Evolutionary conservation across 2,797 vertebrate species (phyloP).

Genomic region (Hypotaenidia philippensis): DNA sequence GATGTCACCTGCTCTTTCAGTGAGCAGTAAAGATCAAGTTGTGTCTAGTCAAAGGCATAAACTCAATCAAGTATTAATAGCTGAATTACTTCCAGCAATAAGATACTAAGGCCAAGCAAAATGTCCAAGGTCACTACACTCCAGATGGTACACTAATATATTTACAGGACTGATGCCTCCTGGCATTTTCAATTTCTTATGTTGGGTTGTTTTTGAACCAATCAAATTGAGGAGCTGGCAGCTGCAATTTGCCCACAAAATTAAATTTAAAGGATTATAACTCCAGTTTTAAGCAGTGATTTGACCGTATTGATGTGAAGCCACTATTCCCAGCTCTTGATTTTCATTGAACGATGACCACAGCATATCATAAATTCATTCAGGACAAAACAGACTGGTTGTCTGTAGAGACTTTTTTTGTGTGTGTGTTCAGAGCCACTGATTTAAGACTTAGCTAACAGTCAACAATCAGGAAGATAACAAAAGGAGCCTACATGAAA

Average conservation of each 20-base stretch:
- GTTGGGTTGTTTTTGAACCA: constrained; percentile 37
- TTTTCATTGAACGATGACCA: background rate
- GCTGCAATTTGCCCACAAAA: constrained; percentile 15
- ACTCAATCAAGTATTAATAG: background rate
- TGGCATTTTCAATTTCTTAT: constrained; percentile 64
- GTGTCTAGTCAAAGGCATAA: background rate
- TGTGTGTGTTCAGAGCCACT: background rate
- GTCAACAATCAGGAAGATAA: background rate
- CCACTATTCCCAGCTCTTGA: constrained; percentile 13
- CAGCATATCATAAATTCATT: constrained; percentile 1
- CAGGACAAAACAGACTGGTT: background rate
- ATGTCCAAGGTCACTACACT: constrained; percentile 42
- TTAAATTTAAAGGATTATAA: constrained; percentile 15
- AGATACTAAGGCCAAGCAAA: background rate
- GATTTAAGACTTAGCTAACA: background rate
- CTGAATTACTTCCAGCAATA: background rate
- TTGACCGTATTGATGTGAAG: constrained; percentile 53
- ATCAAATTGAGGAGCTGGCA: constrained; percentile 39
- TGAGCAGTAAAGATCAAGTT: background rate
- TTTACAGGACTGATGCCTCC: constrained; percentile 63
- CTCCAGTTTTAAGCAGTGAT: constrained; percentile 27
- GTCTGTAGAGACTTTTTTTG: background rate
- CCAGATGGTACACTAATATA: constrained; percentile 57
- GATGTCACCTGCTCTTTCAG: constrained; percentile 28
- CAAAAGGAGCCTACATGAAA: background rate